Evolutionary conservation across 2,797 vertebrate genomes (phyloP), one percentile per base, ranked within the genome.

Genomic region (Todus mexicanus): DNA sequence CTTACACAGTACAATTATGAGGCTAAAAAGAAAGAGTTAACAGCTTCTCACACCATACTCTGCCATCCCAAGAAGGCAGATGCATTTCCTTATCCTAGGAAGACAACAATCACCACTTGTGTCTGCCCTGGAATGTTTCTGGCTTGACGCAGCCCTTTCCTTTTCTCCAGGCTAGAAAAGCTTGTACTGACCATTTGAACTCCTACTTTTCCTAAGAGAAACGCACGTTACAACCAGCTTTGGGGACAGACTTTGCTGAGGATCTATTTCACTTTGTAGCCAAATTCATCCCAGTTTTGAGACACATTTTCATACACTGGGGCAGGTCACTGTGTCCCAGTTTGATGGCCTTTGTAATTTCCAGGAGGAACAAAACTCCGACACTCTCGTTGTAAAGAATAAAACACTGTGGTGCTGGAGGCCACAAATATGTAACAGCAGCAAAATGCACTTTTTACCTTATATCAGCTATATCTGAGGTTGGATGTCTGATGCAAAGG

Each of bases 221-320:
- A 73, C 0, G 2, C 1, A 4, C 5, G 12, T 16, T 15, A 15
- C 47, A 29, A 25, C 17, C 29, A 45, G 27, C 57, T 48, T 10
- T 25, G 74, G 43, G 48, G 65, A 45, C 26, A n/a, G 54, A 21
- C 14, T 70, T 77, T 17, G 6, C 21, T 12, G 21, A 56, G 37
- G 3, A 13, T n/a, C 7, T 65, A 0, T 33, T 35, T 43, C 63
- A 22, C 13, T 87, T 47, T 15, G 57, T 13, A 68, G 20, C 33
- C 61, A 54, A 50, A 87, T 54, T 56, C 27, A 64, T 10, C 48
- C 53, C 65, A 45, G 4, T 77, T 84, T 57, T 25, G 17, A 40
- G 83, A 56, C 11, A 2, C 4, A 7, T 43, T 72, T 51, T 40
- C 40, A 23, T 7, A 59, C 37, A 35, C 0, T 16, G 21, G 43